Base-by-base conservation (phyloP, 1,140 invertebrate species). In the Aphidius ervi region DNA sequence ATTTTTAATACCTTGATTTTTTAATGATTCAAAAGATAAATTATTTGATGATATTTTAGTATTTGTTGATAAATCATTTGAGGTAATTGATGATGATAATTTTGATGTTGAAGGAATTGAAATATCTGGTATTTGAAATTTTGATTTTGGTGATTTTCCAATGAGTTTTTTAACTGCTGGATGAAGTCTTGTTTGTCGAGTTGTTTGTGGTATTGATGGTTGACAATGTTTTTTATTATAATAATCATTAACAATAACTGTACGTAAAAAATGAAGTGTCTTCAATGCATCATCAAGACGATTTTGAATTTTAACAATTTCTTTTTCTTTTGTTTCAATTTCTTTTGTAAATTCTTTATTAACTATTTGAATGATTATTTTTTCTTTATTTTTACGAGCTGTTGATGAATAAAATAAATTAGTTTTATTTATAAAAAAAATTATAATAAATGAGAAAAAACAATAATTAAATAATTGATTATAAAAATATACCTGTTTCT, bases 251-350 rank as follows among this genome's bases (percentile, higher is more conserved):
- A 90, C 83, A 40, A 89, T 80, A 5, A 83, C 82, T 67, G 88
- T 90, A 2, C 88, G 81, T 5, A 94, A 76, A 59, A 87, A 79
- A 67, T 93, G 89, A 9, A 94, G 75, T 43, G 86, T 76, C 53
- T 87, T 82, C 23, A 84, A 74, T 23, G 86, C 82, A 70, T 84
- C 77, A 62, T 82, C 77, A 66, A 89, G 80, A 63, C 82, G 86
- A 61, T 75, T 78, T 67, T 87, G 81, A 57, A 88, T 85, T 61
- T 82, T 67, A 7, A 77, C 55, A 23, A 85, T 67, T 71, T 86
- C 83, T 52, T 79, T 72, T 53, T 82, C 76, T 67, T 84, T 85
- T 3, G 67, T 23, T 4, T 71, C 70, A 37, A 86, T 79, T 70
- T 86, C 85, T n/a, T 71, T 71, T 0, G 78, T 69, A 68, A 86